These are phyloP conservation scores for Drosophila repletoides DNA, from an alignment of 1,140 invertebrate species.

Conservation along the genomic window DNA sequence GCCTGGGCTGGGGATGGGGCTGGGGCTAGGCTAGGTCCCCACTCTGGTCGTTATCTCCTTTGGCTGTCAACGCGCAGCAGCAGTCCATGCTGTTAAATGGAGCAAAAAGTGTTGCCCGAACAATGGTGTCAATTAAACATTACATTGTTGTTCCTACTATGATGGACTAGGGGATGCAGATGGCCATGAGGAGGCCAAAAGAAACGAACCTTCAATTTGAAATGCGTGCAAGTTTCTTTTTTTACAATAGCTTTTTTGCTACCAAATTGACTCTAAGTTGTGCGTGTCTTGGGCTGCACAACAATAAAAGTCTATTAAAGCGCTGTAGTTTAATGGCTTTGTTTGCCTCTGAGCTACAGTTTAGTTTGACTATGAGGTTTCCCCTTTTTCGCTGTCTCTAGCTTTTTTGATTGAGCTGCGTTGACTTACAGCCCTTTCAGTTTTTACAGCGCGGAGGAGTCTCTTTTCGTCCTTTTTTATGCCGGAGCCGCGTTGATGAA, in stretches of 20 bases:
- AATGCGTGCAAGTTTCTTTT: conserved; percentile 44
- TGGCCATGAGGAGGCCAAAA: conserved; percentile 2
- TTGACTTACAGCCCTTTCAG: conserved; percentile 29
- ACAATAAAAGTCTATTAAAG: conserved; percentile 58
- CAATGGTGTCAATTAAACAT: conserved; percentile 80
- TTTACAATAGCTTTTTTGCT: conserved; percentile 6
- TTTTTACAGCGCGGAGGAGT: conserved; percentile 26
- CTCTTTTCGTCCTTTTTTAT: conserved; percentile 39
- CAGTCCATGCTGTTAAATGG: conserved; percentile 77
- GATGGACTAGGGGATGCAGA: conserved; percentile 42
- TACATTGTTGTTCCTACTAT: conserved; percentile 67
- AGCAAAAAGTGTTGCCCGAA: conserved; percentile 77
- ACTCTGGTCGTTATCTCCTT: conserved; percentile 43
- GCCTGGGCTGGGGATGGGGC: neutral
- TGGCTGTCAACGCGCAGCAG: conserved; percentile 62
- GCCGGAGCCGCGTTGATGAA: conserved; percentile 41
- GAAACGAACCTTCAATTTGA: conserved; percentile 53
- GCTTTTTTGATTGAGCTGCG: conserved; percentile 21
- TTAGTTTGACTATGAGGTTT: conserved; percentile 26
- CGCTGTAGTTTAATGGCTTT: conserved; percentile 48
- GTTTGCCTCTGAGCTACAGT: conserved; percentile 19
- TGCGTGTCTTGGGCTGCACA: conserved; percentile 28
- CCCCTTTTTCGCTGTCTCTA: neutral
- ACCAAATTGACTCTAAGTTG: conserved; percentile 24
- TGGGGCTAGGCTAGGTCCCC: neutral